Evolutionary conservation across 2,113 vertebrate species (phyloP).

Genomic region (Herpetotheres cachinnans): DNA sequence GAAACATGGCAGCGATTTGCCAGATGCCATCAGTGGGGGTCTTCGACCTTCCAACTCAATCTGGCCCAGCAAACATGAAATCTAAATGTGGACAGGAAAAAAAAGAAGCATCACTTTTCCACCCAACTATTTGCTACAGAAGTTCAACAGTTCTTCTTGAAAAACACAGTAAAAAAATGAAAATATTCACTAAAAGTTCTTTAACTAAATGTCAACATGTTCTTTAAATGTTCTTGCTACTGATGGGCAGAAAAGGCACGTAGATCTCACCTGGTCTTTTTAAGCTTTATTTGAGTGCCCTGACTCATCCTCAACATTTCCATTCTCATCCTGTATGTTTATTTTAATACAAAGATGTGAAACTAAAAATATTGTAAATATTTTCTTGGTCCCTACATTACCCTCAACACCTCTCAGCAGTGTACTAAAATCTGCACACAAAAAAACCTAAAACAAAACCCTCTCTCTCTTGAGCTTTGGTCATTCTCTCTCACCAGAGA

Average conservation of each 20-base stretch:
- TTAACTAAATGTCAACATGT: background rate
- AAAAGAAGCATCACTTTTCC: background rate
- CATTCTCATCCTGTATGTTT: background rate
- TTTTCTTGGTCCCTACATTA: background rate
- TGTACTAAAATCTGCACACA: background rate
- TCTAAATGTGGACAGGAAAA: constrained; percentile 69
- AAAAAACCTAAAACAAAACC: background rate
- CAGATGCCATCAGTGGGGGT: constrained; percentile 95
- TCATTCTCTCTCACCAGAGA: background rate
- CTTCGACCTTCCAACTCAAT: constrained; percentile 95
- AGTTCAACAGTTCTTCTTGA: background rate
- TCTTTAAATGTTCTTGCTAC: background rate
- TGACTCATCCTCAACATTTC: background rate
- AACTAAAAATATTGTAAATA: background rate
- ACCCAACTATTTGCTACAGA: background rate
- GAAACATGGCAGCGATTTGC: constrained; percentile 94
- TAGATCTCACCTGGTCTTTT: background rate
- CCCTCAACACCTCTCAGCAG: background rate
- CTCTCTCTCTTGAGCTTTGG: background rate
- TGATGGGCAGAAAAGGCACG: background rate
- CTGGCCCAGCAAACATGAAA: constrained; percentile 95
- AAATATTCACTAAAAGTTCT: background rate
- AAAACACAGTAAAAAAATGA: background rate
- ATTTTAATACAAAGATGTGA: background rate
- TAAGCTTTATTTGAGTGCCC: background rate